Base-by-base conservation (phyloP, 2,113 vertebrate genomes). In the Marcusenius ussheri region DNA sequence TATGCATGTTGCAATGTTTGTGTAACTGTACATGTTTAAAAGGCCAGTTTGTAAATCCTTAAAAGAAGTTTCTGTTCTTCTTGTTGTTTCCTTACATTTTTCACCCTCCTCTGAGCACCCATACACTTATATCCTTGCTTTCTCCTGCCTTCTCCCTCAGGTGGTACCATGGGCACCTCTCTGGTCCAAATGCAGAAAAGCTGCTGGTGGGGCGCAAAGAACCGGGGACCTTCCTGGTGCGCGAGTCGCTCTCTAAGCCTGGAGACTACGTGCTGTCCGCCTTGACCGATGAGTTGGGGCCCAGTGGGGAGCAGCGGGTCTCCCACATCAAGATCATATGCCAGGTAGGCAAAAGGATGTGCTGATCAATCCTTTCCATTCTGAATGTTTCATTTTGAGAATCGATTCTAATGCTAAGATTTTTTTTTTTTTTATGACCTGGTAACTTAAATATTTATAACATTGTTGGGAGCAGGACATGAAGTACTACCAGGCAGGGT, bases 91-190 rank as follows among this genome's bases (percentile, higher is more conserved):
- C 62, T 11, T 11, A 31, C n/a, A 70, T 70, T 70, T 70, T 70
- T 3, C 27, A 31, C 3, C 27, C 62, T 27, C 9, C 58, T 11
- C 27, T 31, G n/a, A 70, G 62, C 62, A 31, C 62, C 27, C n/a
- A 11, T 13, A 11, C n/a, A 27, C 62, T 24, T 84, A 84, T n/a
- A 45, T 21, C 83, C 9, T 4, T n/a, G 45, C 19, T 56, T 21
- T 56, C 15, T 53, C 5, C 19, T 46, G 46, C n/a, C 27, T 56
- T 77, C 10, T 85, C n/a, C 21, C 53, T 50, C 93, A 97, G 96
- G 92, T 99, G 98, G 98, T 99, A 97, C 93, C 98, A 99, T 3
- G 98, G 98, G 5, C 98, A 99, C 93, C 95, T 99, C 84, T 97
- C 98, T 0, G 98, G 98, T 24, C 56, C 94, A 0, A 97, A 96